Evolutionary conservation across 1,140 invertebrate species (phyloP).

Genomic region (Neodiprion virginianus): DNA sequence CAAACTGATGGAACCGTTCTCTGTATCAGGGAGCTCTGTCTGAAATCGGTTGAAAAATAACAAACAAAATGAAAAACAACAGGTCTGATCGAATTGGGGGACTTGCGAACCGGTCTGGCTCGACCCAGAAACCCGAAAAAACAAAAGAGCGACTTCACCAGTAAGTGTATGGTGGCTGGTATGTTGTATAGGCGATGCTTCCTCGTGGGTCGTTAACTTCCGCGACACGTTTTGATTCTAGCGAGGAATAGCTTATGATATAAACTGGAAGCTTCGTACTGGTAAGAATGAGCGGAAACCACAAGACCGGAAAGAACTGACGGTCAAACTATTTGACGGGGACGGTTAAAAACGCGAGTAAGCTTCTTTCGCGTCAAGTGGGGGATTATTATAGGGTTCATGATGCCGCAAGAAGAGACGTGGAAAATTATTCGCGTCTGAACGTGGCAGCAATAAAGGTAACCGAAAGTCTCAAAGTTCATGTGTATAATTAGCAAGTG

Average conservation of each 20-base stretch:
- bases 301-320: background rate
- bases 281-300: background rate
- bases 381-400: background rate
- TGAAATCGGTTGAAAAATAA: background rate
- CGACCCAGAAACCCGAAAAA: conserved; percentile 1
- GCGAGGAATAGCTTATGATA: background rate
- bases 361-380: background rate
- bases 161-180: background rate
- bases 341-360: background rate
- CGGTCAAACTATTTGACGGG: background rate
- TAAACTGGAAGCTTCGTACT: background rate
- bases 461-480: background rate
- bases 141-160: background rate
- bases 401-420: background rate
- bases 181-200: background rate
- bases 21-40: background rate
- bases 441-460: background rate
- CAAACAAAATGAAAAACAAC: background rate
- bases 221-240: background rate
- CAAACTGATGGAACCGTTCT: background rate
- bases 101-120: background rate
- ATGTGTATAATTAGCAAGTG: background rate
- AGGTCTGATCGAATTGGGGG: background rate
- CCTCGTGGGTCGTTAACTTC: conserved; percentile 4
- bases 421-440: background rate